Evolutionary conservation across 2,113 vertebrate species (phyloP), one percentile per base, ranked within the genome.

Genomic region (Eclectus roratus): DNA sequence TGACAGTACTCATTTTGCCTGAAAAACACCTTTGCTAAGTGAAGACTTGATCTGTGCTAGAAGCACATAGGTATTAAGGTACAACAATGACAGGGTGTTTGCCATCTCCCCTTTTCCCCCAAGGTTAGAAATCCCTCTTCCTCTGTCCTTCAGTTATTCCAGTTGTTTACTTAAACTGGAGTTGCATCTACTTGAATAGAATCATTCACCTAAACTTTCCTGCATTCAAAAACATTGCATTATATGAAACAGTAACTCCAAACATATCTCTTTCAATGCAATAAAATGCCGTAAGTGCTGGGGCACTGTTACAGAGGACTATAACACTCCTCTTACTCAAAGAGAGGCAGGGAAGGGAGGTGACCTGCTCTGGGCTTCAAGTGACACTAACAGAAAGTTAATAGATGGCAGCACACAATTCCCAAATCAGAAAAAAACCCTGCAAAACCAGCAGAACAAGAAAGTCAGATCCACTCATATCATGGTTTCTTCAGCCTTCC

Each of bases 381-480:
- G 56, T 61, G 49, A 65, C n/a, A 69, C 24, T 13, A 84, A 70
- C 20, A 74, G 12, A 55, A 88, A 78, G 72, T 91, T 91, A 81
- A 92, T 20, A 74, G 65, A 63, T 68, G 60, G 86, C 65, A 93
- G 77, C 64, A 92, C 29, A 84, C 29, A 66, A 88, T 55, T 43
- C 60, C 50, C 50, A 86, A 78, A 91, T 17, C 29, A 49, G 43
- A 76, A 69, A 91, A 95, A 92, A 41, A 0, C 4, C n/a, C 39
- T 68, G 39, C 10, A 3, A 95, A 95, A 63, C 88, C 56, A 92
- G 83, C 39, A 79, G 88, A 93, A 93, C 83, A 20, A 79, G 73
- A 84, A 91, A 84, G 43, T 41, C 58, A 10, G 43, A 50, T 83
- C 33, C 47, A 84, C 47, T 81, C 43, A 29, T 78, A 55, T 47